Conservation (phyloP, 2,113 vertebrate species). For the Kryptolebias marmoratus region DNA sequence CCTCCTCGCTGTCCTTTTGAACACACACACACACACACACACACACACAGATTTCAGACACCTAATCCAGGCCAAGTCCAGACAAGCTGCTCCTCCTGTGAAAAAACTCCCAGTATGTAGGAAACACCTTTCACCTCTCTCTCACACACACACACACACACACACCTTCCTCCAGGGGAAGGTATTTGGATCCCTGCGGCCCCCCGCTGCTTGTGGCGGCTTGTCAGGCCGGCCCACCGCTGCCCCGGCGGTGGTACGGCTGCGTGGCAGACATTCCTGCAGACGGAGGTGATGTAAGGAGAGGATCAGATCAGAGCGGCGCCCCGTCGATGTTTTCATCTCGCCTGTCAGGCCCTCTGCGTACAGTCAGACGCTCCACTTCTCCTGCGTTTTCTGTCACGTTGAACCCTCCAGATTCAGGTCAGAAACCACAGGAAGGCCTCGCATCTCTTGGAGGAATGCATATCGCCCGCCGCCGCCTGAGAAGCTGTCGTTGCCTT, state of each 20-base stretch:
- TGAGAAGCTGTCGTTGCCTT: too few species aligned
- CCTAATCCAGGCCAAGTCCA: constrained; percentile 71
- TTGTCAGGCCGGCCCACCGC: constrained; percentile 36
- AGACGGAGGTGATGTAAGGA: constrained; percentile 26
- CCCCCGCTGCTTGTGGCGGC: constrained; percentile 66
- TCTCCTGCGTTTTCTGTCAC: too few species aligned
- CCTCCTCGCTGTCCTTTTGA: background rate
- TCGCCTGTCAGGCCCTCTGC: constrained; percentile 11
- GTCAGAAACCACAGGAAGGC: too few species aligned
- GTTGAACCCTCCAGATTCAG: too few species aligned
- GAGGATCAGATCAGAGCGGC: constrained; percentile 16
- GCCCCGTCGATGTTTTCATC: constrained; percentile 23
- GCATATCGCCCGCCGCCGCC: too few species aligned
- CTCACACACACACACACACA: constrained; percentile 25
- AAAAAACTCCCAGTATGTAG: constrained; percentile 70
- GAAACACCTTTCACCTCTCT: constrained; percentile 67
- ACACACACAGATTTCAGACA: constrained; percentile 51
- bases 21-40: background rate
- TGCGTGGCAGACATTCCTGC: constrained; percentile 61
- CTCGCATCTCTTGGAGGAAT: too few species aligned
- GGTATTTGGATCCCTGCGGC: constrained; percentile 52
- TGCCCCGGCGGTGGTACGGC: constrained; percentile 46
- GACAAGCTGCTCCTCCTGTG: constrained; percentile 69
- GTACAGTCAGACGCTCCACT: background rate
- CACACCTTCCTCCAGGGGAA: constrained; percentile 10